Evolutionary conservation across 2,113 vertebrate genomes (phyloP), one percentile per base, ranked within the genome.

Genomic region (Chamaea fasciata): DNA sequence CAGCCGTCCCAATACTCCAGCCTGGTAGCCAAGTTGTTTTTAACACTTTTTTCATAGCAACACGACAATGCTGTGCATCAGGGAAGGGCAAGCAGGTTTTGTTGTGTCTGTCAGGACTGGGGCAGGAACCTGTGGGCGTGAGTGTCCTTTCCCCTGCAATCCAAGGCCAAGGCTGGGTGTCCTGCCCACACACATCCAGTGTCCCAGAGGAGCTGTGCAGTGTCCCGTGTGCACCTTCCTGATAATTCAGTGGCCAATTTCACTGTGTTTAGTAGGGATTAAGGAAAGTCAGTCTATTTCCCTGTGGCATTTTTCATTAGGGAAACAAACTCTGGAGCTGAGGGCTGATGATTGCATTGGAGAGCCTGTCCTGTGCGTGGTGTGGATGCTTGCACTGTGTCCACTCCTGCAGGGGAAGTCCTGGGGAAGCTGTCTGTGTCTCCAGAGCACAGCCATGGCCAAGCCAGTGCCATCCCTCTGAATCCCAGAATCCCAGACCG

Each of bases 401-500:
- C 50, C 30, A 13, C 3, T n/a, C 10, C 10, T 33, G 24, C 15
- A 16, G 11, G n/a, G n/a, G 2, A 27, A 4, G 77, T 31, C 13
- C 81, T 57, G 42, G 18, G 17, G 22, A 71, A 57, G 46, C 20
- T 1, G 1, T 23, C 26, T 14, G 3, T 19, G 22, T 24, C n/a
- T 65, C 52, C 69, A 53, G 26, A 79, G 26, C 12, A 18, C 33
- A 39, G 59, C 26, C 55, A 16, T 7, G n/a, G 65, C 42, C 46
- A 41, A 46, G 24, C 22, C 39, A 35, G 10, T 8, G 6, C 26
- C 11, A 9, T 4, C 9, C 15, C 28, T 56, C 46, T 42, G 52
- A 46, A 6, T 49, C 35, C 57, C 65, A 55, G 24, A n/a, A 2
- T 1, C 18, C 12, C 64, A 39, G 39, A 0, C 0, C n/a, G 24